Evolutionary conservation across 53 echinoderm and acorn worm genomes (phyloP).

Genomic region (Echinometra lucunter): DNA sequence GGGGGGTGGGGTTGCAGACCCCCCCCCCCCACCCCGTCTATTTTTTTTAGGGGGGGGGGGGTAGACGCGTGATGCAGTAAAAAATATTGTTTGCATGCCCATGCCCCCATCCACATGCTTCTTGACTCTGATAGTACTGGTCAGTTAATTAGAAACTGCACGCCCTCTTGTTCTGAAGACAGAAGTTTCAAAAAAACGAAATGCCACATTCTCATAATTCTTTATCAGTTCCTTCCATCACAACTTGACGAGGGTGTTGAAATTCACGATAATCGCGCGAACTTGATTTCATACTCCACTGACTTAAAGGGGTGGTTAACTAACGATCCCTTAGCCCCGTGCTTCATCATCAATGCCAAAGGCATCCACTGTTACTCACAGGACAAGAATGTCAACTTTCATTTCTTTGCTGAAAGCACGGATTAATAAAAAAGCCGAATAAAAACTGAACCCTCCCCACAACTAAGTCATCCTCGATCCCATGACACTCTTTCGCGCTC

Average conservation of each 20-base stretch:
- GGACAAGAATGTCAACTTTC: slow-evolving; percentile 36
- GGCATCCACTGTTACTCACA: slow-evolving; percentile 11
- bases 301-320: neutral
- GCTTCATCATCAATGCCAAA: slow-evolving; percentile 21
- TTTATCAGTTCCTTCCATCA: neutral
- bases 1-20: too few species aligned
- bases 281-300: neutral
- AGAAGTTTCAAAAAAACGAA: neutral
- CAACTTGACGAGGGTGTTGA: neutral
- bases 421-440: neutral
- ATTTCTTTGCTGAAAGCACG: slow-evolving; percentile 34
- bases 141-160: neutral
- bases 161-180: neutral
- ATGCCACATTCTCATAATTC: neutral
- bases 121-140: too few species aligned
- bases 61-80: too few species aligned
- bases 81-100: too few species aligned
- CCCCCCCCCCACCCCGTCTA: too few species aligned
- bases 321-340: neutral
- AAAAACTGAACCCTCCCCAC: slow-evolving; percentile 7
- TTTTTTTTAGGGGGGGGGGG: too few species aligned
- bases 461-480: neutral
- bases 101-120: too few species aligned
- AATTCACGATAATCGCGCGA: neutral
- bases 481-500: neutral